Conservation (phyloP, 2,113 vertebrate genomes). For the Oncorhynchus keta region DNA sequence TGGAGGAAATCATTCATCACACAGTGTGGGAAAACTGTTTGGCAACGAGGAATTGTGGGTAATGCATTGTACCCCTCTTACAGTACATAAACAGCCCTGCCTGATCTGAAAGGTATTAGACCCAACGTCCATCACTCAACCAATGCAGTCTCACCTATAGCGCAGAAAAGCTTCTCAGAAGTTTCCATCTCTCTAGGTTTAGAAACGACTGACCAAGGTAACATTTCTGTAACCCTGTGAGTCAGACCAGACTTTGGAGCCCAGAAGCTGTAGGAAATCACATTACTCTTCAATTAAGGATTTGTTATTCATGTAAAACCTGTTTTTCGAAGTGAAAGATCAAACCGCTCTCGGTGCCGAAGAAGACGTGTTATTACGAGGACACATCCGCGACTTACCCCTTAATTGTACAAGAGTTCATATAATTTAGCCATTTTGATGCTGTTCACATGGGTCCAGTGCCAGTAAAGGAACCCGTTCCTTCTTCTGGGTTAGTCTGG, state of each 20-base stretch:
- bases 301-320: slow-evolving; percentile 46
- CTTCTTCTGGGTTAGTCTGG: slow-evolving; percentile 32
- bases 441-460: slow-evolving; percentile 60
- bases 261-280: slow-evolving; percentile 15
- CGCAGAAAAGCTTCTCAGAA: no score
- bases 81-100: neutral
- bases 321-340: slow-evolving; percentile 39
- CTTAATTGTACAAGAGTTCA: slow-evolving; percentile 57
- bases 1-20: neutral
- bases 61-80: neutral
- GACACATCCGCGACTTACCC: slow-evolving; percentile 47
- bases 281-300: slow-evolving; percentile 24
- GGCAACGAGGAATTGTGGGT: neutral
- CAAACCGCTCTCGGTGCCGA: slow-evolving; percentile 36
- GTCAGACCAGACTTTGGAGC: no score
- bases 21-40: neutral
- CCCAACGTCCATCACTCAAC: neutral
- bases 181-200: neutral
- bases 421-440: slow-evolving; percentile 45
- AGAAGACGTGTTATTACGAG: slow-evolving; percentile 18
- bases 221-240: no score
- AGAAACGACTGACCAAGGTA: neutral
- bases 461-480: slow-evolving; percentile 29
- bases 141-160: neutral
- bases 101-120: neutral